phyloP scores from a whole-genome alignment of 2,113 vertebrate genomes.

The Phodopus roborovskii region DNA sequence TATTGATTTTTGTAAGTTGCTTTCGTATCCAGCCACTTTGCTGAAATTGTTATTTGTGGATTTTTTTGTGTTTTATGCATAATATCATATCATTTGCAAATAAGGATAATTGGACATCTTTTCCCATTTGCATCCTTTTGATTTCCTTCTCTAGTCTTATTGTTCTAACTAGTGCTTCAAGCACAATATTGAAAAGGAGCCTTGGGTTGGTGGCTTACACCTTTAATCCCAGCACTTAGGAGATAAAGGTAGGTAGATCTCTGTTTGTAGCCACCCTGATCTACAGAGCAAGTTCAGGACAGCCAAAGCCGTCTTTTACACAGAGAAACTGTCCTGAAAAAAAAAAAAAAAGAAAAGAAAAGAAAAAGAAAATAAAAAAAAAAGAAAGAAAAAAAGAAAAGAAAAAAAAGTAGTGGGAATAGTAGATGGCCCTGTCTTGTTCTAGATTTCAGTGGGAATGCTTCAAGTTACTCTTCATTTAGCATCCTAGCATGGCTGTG shows the following conservation, averaged over 20 bases:
- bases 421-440: too few species aligned
- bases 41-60: background rate
- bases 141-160: background rate
- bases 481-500: too few species aligned
- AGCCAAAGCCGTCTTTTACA: too few species aligned
- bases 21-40: background rate
- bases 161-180: background rate
- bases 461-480: too few species aligned
- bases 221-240: background rate
- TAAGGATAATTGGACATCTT: background rate
- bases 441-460: too few species aligned
- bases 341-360: too few species aligned
- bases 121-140: background rate
- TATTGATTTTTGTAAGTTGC: background rate
- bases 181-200: background rate
- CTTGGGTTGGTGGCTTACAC: rapidly evolving
- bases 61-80: background rate
- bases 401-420: too few species aligned
- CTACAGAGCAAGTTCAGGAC: background rate
- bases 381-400: too few species aligned
- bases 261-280: background rate
- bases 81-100: background rate
- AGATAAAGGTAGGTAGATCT: background rate
- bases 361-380: too few species aligned
- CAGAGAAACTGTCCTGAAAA: too few species aligned